Base-by-base conservation (phyloP, 2,888 invertebrate genomes). In the Agapostemon virescens region DNA sequence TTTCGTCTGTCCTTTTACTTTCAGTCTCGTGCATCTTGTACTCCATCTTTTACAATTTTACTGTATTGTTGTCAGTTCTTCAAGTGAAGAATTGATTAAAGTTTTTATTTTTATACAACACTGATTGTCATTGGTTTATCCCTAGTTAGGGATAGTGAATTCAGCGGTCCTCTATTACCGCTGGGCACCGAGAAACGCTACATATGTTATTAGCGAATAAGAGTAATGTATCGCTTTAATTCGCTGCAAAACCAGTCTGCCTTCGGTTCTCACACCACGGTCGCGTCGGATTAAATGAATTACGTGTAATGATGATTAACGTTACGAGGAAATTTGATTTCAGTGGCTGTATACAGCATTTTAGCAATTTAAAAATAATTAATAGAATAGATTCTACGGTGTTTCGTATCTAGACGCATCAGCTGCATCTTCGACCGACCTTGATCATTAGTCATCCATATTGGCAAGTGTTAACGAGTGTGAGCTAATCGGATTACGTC, bases 401-500 rank as follows among this genome's bases (percentile, higher is more conserved):
- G 26, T 2, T 42, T 69, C 7, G 15, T 67, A 36, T n/a, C 5
- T 42, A 33, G 6, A 17, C 30, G 26, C 38, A 38, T 45, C 63
- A 38, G 64, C 6, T 69, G 66, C 66, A 66, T 75, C 69, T 72
- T 80, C 69, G 26, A 30, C 42, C 13, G 71, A 40, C 81, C 80
- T 73, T 77, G 81, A 81, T 82, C 73, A 69, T 69, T 81, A 36
- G 26, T 40, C 23, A 42, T 13, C 58, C 36, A 40, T 73, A 70
- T 42, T 61, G 63, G 36, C 63, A 20, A 74, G 69, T 61, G 52
- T 69, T 77, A 76, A 73, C 72, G 45, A 70, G 66, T 66, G 45
- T 63, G 73, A 77, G 61, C 70, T 77, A 81, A 82, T 72, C 81
- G 17, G 69, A 77, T 81, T 80, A 68, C 81, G 73, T 82, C 81